Conservation (phyloP, 1,140 invertebrate species). For the Dufourea novaeangliae region DNA sequence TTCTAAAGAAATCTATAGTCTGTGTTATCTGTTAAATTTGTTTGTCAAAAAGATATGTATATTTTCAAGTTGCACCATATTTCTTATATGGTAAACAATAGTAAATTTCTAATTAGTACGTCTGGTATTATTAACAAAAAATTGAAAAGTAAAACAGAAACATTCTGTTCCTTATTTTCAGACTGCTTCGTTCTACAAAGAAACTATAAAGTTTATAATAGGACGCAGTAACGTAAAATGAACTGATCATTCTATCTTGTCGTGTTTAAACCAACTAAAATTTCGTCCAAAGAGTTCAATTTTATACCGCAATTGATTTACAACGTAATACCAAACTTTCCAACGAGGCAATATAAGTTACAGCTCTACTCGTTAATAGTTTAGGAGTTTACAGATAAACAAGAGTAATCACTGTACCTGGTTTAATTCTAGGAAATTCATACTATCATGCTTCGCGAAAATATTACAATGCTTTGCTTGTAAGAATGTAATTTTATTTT, state of each 20-base stretch:
- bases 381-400: not conserved
- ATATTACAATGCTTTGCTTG: too few relatives aligned
- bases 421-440: not conserved
- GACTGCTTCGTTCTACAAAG: not conserved
- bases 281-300: not conserved
- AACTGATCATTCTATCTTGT: not conserved
- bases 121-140: too few relatives aligned
- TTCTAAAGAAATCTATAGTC: too few relatives aligned
- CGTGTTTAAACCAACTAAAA: not conserved
- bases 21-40: too few relatives aligned
- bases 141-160: too few relatives aligned
- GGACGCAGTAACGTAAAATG: not conserved
- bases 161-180: not conserved
- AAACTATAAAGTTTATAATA: not conserved
- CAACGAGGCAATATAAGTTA: slow-evolving; percentile 15
- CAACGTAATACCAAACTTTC: slow-evolving; percentile 10
- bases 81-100: too few relatives aligned
- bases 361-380: not conserved
- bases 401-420: not conserved
- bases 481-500: too few relatives aligned
- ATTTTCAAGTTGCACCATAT: too few relatives aligned
- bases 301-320: slow-evolving; percentile 19
- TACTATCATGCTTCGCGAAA: not conserved
- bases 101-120: too few relatives aligned
- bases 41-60: too few relatives aligned